These are phyloP conservation scores for Choloepus hoffmanni DNA, from an alignment of 2,113 vertebrate genomes.

Conservation along the genomic window DNA sequence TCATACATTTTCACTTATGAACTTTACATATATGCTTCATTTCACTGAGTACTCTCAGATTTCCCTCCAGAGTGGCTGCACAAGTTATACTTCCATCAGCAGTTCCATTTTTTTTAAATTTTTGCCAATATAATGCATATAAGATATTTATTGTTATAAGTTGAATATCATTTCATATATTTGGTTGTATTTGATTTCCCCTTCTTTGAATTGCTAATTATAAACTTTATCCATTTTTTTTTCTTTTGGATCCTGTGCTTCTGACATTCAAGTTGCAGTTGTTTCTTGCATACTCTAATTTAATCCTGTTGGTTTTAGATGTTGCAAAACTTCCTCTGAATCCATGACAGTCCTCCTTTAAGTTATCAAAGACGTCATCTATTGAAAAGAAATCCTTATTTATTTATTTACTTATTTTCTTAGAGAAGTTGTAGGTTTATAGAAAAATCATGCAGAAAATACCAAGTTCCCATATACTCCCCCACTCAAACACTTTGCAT, in stretches of 20 bases:
- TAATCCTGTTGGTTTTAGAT: not conserved
- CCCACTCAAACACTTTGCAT: no score
- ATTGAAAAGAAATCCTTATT: not conserved
- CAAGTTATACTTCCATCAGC: not conserved
- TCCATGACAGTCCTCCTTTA: not conserved
- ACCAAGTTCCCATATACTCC: no score
- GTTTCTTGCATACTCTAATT: not conserved
- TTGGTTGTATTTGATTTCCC: not conserved
- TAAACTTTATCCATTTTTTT: not conserved
- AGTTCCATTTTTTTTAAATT: not conserved
- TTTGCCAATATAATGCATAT: not conserved
- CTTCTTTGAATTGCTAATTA: not conserved
- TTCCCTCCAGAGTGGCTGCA: not conserved
- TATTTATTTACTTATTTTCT: no score
- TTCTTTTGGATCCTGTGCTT: not conserved
- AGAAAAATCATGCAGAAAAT: no score
- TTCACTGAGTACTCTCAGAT: not conserved
- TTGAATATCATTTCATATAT: not conserved
- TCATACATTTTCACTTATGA: not conserved
- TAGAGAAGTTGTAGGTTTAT: no score
- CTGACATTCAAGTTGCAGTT: not conserved
- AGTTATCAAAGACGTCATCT: not conserved
- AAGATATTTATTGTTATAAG: not conserved
- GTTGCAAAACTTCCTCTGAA: not conserved
- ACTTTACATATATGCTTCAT: not conserved